phyloP scores from a whole-genome alignment of 1,140 invertebrate genomes.

The Trachymyrmex cornetzi region DNA sequence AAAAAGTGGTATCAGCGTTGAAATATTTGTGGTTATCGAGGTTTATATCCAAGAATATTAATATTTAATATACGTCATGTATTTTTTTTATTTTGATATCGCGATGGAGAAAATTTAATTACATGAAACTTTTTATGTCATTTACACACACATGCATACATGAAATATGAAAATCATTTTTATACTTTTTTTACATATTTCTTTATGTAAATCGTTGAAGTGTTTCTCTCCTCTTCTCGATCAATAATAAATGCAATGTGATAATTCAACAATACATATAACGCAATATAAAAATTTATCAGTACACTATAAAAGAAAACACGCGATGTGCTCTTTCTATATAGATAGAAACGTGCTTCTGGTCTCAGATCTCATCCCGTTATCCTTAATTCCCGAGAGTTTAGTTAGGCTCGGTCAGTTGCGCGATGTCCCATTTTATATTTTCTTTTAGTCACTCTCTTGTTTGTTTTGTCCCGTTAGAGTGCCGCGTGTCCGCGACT shows the following conservation, averaged over 20 bases:
- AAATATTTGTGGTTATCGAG: not conserved
- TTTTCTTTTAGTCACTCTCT: slow-evolving; percentile 50
- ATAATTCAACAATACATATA: too few species aligned
- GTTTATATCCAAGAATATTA: not conserved
- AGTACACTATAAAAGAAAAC: not conserved
- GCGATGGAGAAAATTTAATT: not conserved
- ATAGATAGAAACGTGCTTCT: not conserved
- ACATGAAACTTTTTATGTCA: not conserved
- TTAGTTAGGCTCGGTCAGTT: not conserved
- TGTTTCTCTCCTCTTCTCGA: not conserved
- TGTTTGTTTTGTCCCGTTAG: slow-evolving; percentile 57
- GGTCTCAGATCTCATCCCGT: slow-evolving; percentile 20
- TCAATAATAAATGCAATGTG: too few species aligned
- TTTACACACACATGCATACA: too few species aligned
- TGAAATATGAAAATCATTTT: not conserved
- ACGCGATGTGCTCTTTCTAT: not conserved
- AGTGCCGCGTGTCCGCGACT: slow-evolving; percentile 24
- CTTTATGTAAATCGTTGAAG: not conserved
- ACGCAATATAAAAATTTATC: too few species aligned
- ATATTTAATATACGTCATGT: not conserved
- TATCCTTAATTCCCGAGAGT: slow-evolving; percentile 31
- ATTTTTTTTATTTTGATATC: not conserved
- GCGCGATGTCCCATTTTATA: slow-evolving; percentile 42
- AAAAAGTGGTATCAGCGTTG: slow-evolving; percentile 54
- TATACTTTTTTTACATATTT: not conserved